Conservation (phyloP, 2,888 invertebrate genomes). For the Spilarctia lutea region DNA sequence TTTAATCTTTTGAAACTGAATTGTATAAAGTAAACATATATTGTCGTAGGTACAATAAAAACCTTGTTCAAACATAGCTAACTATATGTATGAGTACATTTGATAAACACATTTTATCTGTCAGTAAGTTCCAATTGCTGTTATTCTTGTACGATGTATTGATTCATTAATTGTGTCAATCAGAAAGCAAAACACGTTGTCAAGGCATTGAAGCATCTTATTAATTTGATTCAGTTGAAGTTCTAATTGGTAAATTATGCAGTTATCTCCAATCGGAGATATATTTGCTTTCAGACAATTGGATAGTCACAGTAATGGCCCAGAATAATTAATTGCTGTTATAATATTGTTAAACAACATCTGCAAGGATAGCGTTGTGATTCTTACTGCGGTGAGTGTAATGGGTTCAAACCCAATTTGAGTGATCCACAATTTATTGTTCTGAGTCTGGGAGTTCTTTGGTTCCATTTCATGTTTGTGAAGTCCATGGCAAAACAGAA, state of each 20-base stretch:
- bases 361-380: too few relatives aligned
- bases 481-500: too few relatives aligned
- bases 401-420: too few relatives aligned
- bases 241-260: constrained; percentile 33
- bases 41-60: constrained; percentile 18
- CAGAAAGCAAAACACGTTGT: constrained; percentile 57
- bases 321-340: not conserved
- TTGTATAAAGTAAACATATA: not conserved
- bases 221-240: constrained; percentile 61
- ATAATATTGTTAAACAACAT: too few relatives aligned
- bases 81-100: constrained; percentile 20
- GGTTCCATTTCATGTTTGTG: too few relatives aligned
- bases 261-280: constrained; percentile 35
- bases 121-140: constrained; percentile 33
- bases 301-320: not conserved
- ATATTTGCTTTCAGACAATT: constrained; percentile 15
- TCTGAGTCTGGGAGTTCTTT: too few relatives aligned
- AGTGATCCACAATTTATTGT: too few relatives aligned
- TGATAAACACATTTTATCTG: constrained; percentile 36
- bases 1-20: constrained; percentile 28
- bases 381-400: too few relatives aligned
- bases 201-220: constrained; percentile 53
- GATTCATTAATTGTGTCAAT: constrained; percentile 63
- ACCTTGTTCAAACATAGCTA: constrained; percentile 28
- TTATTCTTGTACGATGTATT: constrained; percentile 59